A percentile compares a stretch with the other conserved stretches of the same genome.
Evolutionary conservation across 2,888 invertebrate genomes (phyloP).

Genomic region (Philereme vetulata): DNA sequence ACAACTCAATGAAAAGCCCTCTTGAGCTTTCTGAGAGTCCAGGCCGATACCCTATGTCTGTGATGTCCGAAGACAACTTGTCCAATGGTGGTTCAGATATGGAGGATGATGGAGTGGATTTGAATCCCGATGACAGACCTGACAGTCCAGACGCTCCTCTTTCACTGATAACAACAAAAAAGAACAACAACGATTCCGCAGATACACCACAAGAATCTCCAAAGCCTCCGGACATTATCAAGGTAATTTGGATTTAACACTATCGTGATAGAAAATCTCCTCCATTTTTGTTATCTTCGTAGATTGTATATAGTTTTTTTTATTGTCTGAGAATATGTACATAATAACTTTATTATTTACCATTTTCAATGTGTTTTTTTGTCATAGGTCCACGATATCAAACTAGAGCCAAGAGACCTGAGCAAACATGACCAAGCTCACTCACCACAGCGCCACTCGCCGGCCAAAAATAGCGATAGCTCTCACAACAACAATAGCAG

Average conservation of each 20-base stretch:
- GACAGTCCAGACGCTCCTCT: constrained; percentile 87
- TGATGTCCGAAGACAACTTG: constrained; percentile 86
- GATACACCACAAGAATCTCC: constrained; percentile 78
- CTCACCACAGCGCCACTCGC: constrained; percentile 77
- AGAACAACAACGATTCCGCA: constrained; percentile 76
- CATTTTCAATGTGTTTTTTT: constrained; percentile 24
- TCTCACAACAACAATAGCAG: constrained; percentile 75
- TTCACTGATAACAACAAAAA: constrained; percentile 87
- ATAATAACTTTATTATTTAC: not conserved
- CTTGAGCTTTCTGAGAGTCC: constrained; percentile 81
- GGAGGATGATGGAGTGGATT: constrained; percentile 86
- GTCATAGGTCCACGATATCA: constrained; percentile 79
- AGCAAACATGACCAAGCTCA: constrained; percentile 65
- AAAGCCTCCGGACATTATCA: constrained; percentile 80
- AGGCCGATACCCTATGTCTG: constrained; percentile 85
- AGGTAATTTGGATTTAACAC: constrained; percentile 56
- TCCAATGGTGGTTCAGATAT: constrained; percentile 87
- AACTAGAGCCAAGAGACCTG: constrained; percentile 81
- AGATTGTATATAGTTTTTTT: no score
- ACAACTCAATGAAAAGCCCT: constrained; percentile 86
- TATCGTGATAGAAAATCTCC: no score
- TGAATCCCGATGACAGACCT: constrained; percentile 82
- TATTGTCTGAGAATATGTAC: no score
- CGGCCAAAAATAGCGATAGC: constrained; percentile 82
- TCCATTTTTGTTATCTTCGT: no score